These are phyloP conservation scores for Artemia franciscana DNA, from an alignment of 1,140 invertebrate species.

Conservation along the genomic window DNA sequence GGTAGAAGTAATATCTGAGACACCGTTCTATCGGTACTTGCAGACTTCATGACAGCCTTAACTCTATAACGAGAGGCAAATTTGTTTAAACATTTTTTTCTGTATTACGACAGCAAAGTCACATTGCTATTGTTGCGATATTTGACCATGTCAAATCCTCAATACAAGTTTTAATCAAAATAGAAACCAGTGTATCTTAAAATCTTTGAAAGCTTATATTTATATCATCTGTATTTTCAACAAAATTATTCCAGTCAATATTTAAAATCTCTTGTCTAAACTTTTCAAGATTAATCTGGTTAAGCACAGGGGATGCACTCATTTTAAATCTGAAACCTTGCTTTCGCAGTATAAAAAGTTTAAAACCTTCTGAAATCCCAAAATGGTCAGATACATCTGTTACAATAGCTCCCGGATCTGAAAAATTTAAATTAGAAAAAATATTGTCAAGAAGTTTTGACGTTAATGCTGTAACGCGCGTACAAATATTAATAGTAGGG, in stretches of 20 bases:
- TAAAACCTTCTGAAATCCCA: not conserved
- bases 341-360: not conserved
- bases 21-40: too few relatives aligned
- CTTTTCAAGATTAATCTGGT: not conserved
- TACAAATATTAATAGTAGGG: too few relatives aligned
- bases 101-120: too few relatives aligned
- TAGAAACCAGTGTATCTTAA: not conserved
- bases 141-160: not conserved
- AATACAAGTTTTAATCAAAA: not conserved
- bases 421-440: not conserved
- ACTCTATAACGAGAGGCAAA: too few relatives aligned
- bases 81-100: too few relatives aligned
- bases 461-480: too few relatives aligned
- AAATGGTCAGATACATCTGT: not conserved
- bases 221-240: not conserved
- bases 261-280: not conserved
- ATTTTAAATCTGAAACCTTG: not conserved
- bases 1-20: too few relatives aligned
- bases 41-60: too few relatives aligned
- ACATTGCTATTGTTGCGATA: too few relatives aligned
- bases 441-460: not conserved
- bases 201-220: not conserved
- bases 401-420: not conserved
- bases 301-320: not conserved
- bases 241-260: not conserved